Percentiles rank a stretch among this genome's conserved stretches.
phyloP scores from a whole-genome alignment of 1,140 invertebrate genomes.

The Bicyclus anynana region DNA sequence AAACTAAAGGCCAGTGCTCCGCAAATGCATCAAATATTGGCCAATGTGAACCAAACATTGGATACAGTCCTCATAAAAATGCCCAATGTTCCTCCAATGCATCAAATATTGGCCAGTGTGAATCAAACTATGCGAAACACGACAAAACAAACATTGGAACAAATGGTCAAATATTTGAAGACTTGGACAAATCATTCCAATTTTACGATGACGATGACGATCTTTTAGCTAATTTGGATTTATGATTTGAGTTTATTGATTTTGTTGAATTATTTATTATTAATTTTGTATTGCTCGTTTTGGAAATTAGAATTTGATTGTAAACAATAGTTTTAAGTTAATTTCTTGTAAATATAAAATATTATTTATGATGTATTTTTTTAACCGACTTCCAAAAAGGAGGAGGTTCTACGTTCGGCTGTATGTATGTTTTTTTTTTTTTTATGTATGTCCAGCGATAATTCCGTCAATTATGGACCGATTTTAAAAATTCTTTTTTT shows the following conservation, averaged over 20 bases:
- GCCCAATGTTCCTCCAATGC: neutral
- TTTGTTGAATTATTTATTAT: too few species aligned
- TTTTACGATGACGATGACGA: conserved; percentile 67
- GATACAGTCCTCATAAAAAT: neutral
- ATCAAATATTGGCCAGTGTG: neutral
- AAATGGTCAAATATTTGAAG: neutral
- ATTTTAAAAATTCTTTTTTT: too few species aligned
- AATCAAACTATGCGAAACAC: neutral
- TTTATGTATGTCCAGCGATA: too few species aligned
- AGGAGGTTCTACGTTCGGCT: too few species aligned
- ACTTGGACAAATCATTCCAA: conserved; percentile 45
- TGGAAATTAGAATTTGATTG: neutral
- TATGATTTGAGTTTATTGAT: conserved; percentile 35
- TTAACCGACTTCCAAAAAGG: too few species aligned
- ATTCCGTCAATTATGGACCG: too few species aligned
- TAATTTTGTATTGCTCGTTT: neutral
- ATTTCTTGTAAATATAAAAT: neutral
- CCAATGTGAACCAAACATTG: neutral
- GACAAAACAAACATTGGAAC: neutral
- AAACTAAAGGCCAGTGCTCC: neutral
- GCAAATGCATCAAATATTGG: neutral
- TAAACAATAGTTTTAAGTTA: neutral
- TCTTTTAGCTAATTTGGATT: conserved; percentile 61
- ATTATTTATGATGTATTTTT: too few species aligned
- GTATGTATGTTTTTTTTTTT: too few species aligned